phyloP scores from a whole-genome alignment of 1,140 invertebrate genomes.

The Gyrodactylus salaris region DNA sequence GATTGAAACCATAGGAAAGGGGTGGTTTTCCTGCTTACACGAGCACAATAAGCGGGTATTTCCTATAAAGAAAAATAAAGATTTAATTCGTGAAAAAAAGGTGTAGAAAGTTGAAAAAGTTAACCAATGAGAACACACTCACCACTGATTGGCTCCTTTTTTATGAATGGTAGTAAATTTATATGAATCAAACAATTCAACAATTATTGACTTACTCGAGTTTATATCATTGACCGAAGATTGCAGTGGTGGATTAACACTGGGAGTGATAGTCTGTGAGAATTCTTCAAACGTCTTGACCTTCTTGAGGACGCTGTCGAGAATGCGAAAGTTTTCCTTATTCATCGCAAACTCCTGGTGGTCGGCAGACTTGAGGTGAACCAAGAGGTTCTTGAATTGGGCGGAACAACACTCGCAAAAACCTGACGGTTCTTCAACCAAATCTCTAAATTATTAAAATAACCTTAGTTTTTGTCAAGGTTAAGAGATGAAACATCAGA shows the following conservation, averaged over 20 bases:
- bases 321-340: neutral
- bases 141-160: too few species aligned
- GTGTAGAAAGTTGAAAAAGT: too few species aligned
- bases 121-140: too few species aligned
- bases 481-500: too few species aligned
- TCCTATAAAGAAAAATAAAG: neutral
- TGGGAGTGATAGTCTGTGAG: neutral
- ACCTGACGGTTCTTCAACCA: neutral
- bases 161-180: too few species aligned
- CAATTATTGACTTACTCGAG: too few species aligned
- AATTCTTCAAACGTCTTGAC: neutral
- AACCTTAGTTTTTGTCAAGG: too few species aligned
- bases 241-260: neutral
- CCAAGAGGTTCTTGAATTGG: neutral
- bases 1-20: neutral
- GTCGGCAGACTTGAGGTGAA: neutral
- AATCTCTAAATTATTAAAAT: too few species aligned
- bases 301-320: neutral
- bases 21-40: neutral
- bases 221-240: neutral
- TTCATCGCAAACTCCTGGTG: neutral
- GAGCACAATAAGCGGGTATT: neutral
- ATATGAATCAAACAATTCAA: too few species aligned
- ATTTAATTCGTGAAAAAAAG: too few species aligned
- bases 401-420: neutral